These are phyloP conservation scores for Falco peregrinus DNA, from an alignment of 2,797 vertebrate genomes.

Conservation along the genomic window DNA sequence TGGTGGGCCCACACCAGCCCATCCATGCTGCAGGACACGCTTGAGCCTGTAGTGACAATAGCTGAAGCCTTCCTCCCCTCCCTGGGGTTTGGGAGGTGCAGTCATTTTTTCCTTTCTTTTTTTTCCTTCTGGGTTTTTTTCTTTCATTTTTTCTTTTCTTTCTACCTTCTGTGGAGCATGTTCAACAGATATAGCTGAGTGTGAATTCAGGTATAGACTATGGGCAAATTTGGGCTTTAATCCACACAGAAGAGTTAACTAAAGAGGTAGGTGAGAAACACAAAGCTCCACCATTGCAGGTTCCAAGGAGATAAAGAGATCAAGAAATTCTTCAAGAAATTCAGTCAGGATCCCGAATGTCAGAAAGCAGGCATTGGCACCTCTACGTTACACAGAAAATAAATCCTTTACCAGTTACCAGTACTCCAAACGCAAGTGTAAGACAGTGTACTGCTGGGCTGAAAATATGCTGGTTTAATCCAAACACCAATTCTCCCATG, in stretches of 20 bases:
- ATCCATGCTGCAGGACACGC: neutral
- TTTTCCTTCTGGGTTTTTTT: neutral
- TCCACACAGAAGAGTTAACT: neutral
- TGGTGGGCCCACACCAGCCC: neutral
- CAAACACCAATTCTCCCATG: neutral
- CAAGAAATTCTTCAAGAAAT: slow-evolving; percentile 27
- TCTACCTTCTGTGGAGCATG: neutral
- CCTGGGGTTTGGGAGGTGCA: neutral
- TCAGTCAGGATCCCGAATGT: neutral
- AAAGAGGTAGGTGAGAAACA: neutral
- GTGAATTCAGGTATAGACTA: neutral
- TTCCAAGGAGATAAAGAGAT: slow-evolving; percentile 12
- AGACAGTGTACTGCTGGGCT: neutral
- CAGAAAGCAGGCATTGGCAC: neutral
- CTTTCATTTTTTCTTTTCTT: neutral
- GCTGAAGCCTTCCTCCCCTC: neutral
- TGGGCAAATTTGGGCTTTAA: neutral
- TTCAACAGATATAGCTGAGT: neutral
- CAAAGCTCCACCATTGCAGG: neutral
- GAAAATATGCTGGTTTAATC: neutral
- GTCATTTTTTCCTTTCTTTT: neutral
- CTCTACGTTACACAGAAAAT: neutral
- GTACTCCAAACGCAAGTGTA: neutral
- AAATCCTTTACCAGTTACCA: neutral
- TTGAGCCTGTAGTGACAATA: neutral